These are phyloP conservation scores for Grus americana DNA, from an alignment of 2,113 vertebrate species.

Conservation along the genomic window DNA sequence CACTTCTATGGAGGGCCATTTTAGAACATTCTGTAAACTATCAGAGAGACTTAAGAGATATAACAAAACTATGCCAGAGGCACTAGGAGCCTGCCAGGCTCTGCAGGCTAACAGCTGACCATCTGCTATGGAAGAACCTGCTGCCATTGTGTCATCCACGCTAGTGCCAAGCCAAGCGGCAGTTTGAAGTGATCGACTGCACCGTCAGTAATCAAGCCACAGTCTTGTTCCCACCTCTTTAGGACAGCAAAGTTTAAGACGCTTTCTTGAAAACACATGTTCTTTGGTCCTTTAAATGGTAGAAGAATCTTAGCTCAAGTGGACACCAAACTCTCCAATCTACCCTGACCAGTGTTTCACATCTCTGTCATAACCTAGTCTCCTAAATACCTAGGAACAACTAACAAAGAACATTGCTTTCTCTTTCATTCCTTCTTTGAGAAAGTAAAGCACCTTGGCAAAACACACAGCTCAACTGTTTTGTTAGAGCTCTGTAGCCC, in stretches of 20 bases:
- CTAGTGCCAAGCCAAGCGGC: background rate
- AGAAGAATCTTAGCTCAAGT: background rate
- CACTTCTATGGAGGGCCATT: background rate
- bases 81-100: slow-evolving; percentile 26
- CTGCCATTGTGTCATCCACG: background rate
- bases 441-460: background rate
- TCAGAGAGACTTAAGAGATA: background rate
- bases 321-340: background rate
- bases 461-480: background rate
- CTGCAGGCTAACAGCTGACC: slow-evolving; percentile 33
- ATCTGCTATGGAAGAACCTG: slow-evolving; percentile 38
- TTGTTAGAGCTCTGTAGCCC: background rate
- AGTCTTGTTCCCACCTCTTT: background rate
- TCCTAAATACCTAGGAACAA: background rate
- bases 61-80: background rate
- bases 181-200: background rate
- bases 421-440: background rate
- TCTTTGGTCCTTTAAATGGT: background rate
- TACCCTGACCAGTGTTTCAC: background rate
- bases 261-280: background rate
- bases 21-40: slow-evolving; percentile 1
- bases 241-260: background rate
- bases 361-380: background rate
- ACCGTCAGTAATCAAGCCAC: background rate
- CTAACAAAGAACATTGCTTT: background rate